A percentile compares a stretch with the other conserved stretches of the same genome.
phyloP scores from a whole-genome alignment of 30 jellyfish, hydroid and myxozoan genomes.

The Turritopsis rubra region DNA sequence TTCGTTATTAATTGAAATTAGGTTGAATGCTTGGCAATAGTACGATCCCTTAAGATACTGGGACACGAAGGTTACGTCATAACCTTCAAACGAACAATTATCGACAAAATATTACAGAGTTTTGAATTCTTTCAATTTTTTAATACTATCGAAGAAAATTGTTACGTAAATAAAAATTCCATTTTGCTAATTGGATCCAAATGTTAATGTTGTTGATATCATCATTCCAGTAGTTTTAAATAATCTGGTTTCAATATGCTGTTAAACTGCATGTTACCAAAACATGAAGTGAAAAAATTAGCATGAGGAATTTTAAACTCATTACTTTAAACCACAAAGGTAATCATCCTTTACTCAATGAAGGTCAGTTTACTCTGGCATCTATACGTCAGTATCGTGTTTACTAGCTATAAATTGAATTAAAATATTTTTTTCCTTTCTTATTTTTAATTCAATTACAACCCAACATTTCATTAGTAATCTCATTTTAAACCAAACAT shows the following conservation, averaged over 20 bases:
- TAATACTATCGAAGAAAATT: neutral
- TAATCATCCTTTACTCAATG: neutral
- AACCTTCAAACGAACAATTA: too few species aligned
- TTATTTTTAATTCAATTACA: too few species aligned
- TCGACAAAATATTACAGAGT: too few species aligned
- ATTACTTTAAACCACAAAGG: neutral
- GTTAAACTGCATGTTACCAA: neutral
- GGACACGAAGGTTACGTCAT: too few species aligned
- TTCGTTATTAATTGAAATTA: neutral
- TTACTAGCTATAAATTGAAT: neutral
- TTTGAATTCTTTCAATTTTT: too few species aligned
- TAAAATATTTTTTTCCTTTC: neutral
- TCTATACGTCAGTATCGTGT: neutral
- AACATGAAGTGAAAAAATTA: neutral
- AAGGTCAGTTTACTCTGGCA: neutral
- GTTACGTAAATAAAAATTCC: neutral
- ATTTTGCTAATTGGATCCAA: neutral
- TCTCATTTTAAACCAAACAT: neutral
- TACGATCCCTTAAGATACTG: too few species aligned
- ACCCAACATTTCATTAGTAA: neutral
- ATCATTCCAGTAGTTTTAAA: neutral
- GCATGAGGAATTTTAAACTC: neutral
- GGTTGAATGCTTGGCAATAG: neutral
- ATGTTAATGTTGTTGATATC: neutral
- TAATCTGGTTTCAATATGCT: neutral